Percentiles rank a stretch among this genome's conserved stretches.
phyloP scores from a whole-genome alignment of 1,140 invertebrate genomes.

The Maconellicoccus hirsutus region DNA sequence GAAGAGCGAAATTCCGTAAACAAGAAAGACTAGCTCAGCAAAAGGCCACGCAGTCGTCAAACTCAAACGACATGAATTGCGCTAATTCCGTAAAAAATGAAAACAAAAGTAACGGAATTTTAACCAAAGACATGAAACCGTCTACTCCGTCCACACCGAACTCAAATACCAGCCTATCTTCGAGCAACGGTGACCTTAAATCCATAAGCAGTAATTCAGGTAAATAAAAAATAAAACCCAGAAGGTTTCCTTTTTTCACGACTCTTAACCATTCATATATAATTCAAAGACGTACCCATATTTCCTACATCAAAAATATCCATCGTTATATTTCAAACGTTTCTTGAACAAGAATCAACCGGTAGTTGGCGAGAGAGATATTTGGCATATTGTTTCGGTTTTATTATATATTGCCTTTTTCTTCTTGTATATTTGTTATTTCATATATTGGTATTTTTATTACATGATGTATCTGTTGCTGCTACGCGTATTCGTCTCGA shows the following conservation, averaged over 20 bases:
- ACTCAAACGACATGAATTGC: slow-evolving; percentile 18
- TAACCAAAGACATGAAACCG: slow-evolving; percentile 28
- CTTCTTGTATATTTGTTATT: not conserved
- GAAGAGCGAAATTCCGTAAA: slow-evolving; percentile 83
- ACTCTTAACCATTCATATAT: no score
- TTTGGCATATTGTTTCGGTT: slow-evolving; percentile 3
- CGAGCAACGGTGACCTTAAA: slow-evolving; percentile 29
- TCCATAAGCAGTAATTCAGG: slow-evolving; percentile 29
- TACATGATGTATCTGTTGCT: not conserved
- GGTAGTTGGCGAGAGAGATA: not conserved
- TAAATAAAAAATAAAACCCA: not conserved
- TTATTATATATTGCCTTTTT: not conserved
- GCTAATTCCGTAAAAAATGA: slow-evolving; percentile 28
- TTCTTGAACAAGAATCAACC: not conserved
- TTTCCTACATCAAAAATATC: not conserved
- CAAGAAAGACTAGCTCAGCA: slow-evolving; percentile 76
- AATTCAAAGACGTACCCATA: no score
- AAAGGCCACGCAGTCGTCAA: slow-evolving; percentile 37
- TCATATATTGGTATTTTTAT: not conserved
- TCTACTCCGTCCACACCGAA: slow-evolving; percentile 28
- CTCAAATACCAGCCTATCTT: slow-evolving; percentile 28
- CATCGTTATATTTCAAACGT: not conserved
- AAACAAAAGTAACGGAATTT: slow-evolving; percentile 25
- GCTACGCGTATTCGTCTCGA: no score
- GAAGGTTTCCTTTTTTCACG: no score